phyloP scores from a whole-genome alignment of 2,113 vertebrate genomes.

The Triplophysa dalaica region DNA sequence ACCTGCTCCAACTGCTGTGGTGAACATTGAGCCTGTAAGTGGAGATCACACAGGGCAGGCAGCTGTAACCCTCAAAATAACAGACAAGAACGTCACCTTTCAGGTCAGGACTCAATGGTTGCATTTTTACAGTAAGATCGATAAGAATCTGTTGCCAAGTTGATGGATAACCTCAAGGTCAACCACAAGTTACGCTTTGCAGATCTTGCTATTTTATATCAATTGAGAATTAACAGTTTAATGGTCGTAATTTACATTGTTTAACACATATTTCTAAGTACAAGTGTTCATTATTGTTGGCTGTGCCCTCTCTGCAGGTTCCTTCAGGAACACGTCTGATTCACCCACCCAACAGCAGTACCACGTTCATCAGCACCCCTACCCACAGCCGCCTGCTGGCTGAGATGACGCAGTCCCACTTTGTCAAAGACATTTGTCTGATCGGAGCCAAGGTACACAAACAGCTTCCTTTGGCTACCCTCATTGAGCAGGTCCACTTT shows the following conservation, averaged over 20 bases:
- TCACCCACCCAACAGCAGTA: conserved; percentile 64
- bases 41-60: conserved; percentile 67
- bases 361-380: conserved; percentile 81
- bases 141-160: background rate
- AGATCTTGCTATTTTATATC: conserved; percentile 14
- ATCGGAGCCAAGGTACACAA: conserved; percentile 91
- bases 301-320: conserved; percentile 72
- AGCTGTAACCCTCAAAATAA: conserved; percentile 76
- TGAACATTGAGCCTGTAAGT: conserved; percentile 65
- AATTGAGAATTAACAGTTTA: background rate
- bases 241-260: background rate
- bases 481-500: background rate
- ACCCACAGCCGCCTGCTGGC: conserved; percentile 85
- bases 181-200: background rate
- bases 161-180: background rate
- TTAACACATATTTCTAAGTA: background rate
- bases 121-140: background rate
- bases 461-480: conserved; percentile 19
- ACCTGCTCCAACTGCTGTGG: conserved; percentile 66
- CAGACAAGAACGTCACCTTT: conserved; percentile 78
- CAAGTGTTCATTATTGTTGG: conserved; percentile 22
- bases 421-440: conserved; percentile 94
- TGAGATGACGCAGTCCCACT: conserved; percentile 95
- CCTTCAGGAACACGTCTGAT: conserved; percentile 77
- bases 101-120: conserved; percentile 73